Percentiles rank a stretch among this genome's conserved stretches.
Conservation (phyloP, 2,797 vertebrate genomes). For the Urocyon cinereoargenteus region DNA sequence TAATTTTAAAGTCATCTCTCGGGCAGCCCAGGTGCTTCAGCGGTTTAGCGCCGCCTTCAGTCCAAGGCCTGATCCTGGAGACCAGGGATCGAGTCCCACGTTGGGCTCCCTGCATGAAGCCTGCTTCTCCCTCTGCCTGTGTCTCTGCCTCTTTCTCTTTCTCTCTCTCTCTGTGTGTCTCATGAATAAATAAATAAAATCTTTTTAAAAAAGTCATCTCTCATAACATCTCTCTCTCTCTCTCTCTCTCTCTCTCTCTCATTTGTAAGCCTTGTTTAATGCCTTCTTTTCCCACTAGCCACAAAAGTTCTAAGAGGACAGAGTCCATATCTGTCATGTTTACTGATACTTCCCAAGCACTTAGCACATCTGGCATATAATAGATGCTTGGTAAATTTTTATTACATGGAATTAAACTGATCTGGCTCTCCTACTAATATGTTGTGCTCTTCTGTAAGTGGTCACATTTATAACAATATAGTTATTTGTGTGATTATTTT, state of each 20-base stretch:
- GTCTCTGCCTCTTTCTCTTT: too few species aligned
- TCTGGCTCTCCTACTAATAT: not conserved
- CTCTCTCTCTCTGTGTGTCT: too few species aligned
- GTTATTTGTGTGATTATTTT: not conserved
- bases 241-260: not conserved
- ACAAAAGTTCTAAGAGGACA: not conserved
- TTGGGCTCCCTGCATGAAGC: too few species aligned
- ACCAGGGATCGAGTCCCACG: too few species aligned
- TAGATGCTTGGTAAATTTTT: not conserved
- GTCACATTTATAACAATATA: not conserved
- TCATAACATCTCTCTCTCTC: not conserved
- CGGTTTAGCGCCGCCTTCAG: too few species aligned
- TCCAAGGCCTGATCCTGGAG: too few species aligned
- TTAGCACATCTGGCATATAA: not conserved
- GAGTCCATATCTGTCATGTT: not conserved
- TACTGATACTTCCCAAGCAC: not conserved
- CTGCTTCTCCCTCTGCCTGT: too few species aligned
- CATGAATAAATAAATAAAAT: too few species aligned
- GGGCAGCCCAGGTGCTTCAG: too few species aligned
- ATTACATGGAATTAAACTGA: not conserved
- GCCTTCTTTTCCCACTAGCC: not conserved
- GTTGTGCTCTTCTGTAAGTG: not conserved
- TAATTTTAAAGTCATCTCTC: not conserved
- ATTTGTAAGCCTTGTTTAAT: not conserved
- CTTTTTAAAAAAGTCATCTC: not conserved